Conservation (phyloP, 2,113 vertebrate species). For the Phodopus roborovskii region DNA sequence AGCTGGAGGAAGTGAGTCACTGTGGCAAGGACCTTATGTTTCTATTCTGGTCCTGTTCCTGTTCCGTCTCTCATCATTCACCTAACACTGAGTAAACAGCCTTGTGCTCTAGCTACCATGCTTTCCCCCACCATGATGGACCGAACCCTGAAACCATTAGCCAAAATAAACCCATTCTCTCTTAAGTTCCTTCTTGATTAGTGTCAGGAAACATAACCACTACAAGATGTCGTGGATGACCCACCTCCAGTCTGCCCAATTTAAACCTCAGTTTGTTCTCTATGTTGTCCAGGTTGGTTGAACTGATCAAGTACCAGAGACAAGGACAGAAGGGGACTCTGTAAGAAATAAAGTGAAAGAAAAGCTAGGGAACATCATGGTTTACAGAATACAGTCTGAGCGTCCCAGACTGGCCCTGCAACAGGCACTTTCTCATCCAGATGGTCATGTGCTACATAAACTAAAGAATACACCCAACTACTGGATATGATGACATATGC, state of each 20-base stretch:
- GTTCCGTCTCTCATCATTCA: neutral
- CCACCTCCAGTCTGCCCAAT: neutral
- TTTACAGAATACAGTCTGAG: neutral
- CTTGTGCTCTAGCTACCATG: too few species aligned
- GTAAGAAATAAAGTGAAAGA: neutral
- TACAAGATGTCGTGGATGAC: neutral
- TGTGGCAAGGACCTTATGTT: neutral
- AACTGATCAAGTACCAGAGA: neutral
- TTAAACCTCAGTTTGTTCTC: neutral
- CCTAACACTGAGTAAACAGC: neutral
- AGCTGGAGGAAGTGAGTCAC: neutral
- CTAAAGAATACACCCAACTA: neutral
- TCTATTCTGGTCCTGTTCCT: neutral
- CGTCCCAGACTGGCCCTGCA: neutral
- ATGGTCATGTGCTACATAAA: neutral
- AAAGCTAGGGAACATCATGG: neutral
- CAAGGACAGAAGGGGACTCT: neutral
- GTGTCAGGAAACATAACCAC: neutral
- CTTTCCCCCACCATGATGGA: neutral
- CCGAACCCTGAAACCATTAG: neutral
- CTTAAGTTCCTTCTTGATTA: neutral
- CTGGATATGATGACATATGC: neutral
- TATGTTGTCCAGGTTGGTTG: neutral
- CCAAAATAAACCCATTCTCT: neutral
- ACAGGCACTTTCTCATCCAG: neutral